Evolutionary conservation across 2,888 invertebrate species (phyloP).

Genomic region (Carpatolechia fugitivella): DNA sequence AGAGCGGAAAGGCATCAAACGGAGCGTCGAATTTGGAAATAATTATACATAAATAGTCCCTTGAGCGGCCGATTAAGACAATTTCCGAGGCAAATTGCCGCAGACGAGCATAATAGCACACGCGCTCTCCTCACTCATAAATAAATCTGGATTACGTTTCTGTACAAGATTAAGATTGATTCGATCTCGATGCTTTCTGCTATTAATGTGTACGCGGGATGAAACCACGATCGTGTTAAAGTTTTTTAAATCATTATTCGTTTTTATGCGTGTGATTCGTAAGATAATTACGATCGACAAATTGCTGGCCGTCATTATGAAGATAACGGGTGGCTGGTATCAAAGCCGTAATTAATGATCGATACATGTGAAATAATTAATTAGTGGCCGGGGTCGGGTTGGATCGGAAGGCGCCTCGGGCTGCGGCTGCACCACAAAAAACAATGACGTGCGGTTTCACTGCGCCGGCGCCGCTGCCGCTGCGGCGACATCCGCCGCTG

Average conservation of each 20-base stretch:
- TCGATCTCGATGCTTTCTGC: constrained; percentile 75
- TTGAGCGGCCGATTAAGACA: constrained; percentile 80
- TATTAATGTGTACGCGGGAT: constrained; percentile 69
- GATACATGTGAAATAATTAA: constrained; percentile 79
- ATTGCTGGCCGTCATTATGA: constrained; percentile 72
- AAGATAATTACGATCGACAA: constrained; percentile 75
- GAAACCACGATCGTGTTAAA: constrained; percentile 70
- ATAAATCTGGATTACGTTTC: constrained; percentile 79
- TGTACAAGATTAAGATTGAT: constrained; percentile 79
- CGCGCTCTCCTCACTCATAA: constrained; percentile 73
- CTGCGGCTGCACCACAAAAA: constrained; percentile 69
- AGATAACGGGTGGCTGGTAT: constrained; percentile 66
- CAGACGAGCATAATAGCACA: constrained; percentile 80
- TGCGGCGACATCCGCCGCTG: constrained; percentile 69
- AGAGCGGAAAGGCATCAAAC: constrained; percentile 80
- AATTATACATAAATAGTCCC: constrained; percentile 80
- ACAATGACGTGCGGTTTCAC: constrained; percentile 76
- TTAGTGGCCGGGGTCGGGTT: constrained; percentile 64
- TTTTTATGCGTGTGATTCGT: constrained; percentile 67
- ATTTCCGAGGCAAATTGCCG: constrained; percentile 79
- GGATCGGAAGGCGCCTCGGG: constrained; percentile 61
- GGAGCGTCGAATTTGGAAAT: constrained; percentile 79
- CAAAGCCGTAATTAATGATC: constrained; percentile 75
- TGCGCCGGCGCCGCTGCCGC: constrained; percentile 66
- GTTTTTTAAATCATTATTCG: constrained; percentile 66